Conservation (phyloP, 2,888 invertebrate species). For the Ophraella communa region DNA sequence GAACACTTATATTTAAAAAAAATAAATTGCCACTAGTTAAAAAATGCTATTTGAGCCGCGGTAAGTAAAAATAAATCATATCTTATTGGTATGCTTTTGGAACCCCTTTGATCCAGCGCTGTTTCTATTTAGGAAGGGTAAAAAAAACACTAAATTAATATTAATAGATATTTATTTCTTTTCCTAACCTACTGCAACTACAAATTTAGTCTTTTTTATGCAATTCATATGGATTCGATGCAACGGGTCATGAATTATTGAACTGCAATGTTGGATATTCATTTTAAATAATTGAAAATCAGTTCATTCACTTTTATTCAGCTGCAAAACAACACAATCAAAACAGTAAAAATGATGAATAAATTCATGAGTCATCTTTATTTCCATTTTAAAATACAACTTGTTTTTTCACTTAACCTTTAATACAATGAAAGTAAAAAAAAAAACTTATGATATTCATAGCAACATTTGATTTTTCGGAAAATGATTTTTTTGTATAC, state of each 20-base stretch:
- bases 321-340: not conserved
- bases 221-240: not conserved
- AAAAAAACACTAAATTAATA: no score
- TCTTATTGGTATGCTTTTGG: no score
- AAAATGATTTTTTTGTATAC: no score
- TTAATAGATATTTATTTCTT: not conserved
- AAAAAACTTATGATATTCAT: no score
- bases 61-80: no score
- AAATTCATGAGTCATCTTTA: not conserved
- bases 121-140: no score
- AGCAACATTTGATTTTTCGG: no score
- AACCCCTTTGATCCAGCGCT: no score
- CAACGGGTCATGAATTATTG: constrained; percentile 1
- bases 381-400: constrained; percentile 3
- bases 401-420: not conserved
- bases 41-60: no score
- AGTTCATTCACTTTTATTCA: constrained; percentile 1
- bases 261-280: not conserved
- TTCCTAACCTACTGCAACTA: not conserved
- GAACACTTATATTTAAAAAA: no score
- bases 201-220: not conserved
- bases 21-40: no score
- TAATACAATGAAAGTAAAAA: not conserved
- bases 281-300: not conserved
- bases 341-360: not conserved